Evolutionary conservation across 2,113 vertebrate genomes (phyloP).

Genomic region (Cyanistes caeruleus): DNA sequence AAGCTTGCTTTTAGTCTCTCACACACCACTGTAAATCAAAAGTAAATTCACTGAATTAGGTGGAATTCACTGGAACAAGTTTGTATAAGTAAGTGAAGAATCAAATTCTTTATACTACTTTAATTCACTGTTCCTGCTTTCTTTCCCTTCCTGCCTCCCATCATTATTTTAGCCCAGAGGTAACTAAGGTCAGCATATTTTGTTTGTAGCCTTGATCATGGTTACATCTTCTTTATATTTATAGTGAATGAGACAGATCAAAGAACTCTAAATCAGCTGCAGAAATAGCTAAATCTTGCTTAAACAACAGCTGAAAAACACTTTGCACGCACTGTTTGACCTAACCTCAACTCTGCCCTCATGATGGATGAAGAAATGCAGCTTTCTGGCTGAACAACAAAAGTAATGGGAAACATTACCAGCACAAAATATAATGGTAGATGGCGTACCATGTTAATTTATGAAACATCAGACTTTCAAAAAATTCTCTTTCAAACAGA

Average conservation of each 20-base stretch:
- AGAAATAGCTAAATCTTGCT: constrained; percentile 52
- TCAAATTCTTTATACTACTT: not conserved
- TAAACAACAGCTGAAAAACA: constrained; percentile 44
- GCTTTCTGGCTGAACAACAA: constrained; percentile 20
- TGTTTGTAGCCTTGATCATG: constrained; percentile 12
- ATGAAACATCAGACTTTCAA: not conserved
- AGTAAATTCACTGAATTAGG: not conserved
- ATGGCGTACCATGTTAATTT: not conserved
- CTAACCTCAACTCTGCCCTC: constrained; percentile 46
- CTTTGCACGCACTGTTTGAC: constrained; percentile 35
- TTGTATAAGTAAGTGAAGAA: not conserved
- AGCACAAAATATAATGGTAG: not conserved
- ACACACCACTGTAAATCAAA: not conserved
- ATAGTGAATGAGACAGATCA: constrained; percentile 39
- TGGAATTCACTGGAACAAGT: not conserved
- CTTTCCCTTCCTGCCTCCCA: not conserved
- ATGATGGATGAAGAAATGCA: constrained; percentile 33
- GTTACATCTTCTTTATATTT: constrained; percentile 46
- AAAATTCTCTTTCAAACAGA: not conserved
- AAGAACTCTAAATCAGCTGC: constrained; percentile 46
- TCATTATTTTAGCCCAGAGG: constrained; percentile 28
- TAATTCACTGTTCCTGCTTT: not conserved
- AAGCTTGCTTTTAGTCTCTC: not conserved
- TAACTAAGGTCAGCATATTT: constrained; percentile 39
- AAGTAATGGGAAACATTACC: not conserved